Evolutionary conservation across 2,888 invertebrate genomes (phyloP).

Genomic region (Muschampia plurimacula): DNA sequence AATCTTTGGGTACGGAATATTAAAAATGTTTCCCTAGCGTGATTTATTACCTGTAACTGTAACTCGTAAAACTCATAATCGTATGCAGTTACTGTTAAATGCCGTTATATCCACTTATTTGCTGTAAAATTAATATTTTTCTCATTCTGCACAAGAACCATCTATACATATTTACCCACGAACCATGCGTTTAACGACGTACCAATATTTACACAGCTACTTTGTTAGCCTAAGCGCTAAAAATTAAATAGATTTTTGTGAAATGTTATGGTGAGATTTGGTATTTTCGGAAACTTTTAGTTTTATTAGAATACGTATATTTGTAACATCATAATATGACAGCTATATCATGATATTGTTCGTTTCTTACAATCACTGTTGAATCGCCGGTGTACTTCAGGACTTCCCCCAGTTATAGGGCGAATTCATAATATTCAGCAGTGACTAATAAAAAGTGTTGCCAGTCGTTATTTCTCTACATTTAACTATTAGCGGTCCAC

Average conservation of each 20-base stretch:
- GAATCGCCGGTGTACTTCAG: too few relatives aligned
- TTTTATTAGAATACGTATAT: background rate
- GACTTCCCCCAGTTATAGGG: too few relatives aligned
- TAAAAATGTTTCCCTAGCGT: too few relatives aligned
- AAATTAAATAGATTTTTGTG: background rate
- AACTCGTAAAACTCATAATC: slow-evolving; percentile 7
- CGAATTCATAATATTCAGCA: too few relatives aligned
- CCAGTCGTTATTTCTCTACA: too few relatives aligned
- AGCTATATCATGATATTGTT: too few relatives aligned
- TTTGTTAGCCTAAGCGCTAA: slow-evolving; percentile 4
- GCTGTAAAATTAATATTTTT: slow-evolving; percentile 8
- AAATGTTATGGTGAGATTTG: background rate
- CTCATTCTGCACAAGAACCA: slow-evolving; percentile 1
- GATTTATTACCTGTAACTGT: slow-evolving; percentile 5
- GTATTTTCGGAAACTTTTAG: background rate
- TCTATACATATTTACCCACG: slow-evolving; percentile 20
- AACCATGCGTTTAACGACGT: slow-evolving; percentile 11
- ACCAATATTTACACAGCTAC: slow-evolving; percentile 18
- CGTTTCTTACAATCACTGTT: too few relatives aligned
- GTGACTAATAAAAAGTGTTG: too few relatives aligned
- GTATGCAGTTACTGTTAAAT: slow-evolving; percentile 13
- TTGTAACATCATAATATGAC: background rate
- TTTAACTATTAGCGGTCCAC: too few relatives aligned
- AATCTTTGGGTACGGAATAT: too few relatives aligned
- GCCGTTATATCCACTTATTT: slow-evolving; percentile 18